Conservation (phyloP, 2,113 vertebrate genomes). For the Nothoprocta perdicaria region DNA sequence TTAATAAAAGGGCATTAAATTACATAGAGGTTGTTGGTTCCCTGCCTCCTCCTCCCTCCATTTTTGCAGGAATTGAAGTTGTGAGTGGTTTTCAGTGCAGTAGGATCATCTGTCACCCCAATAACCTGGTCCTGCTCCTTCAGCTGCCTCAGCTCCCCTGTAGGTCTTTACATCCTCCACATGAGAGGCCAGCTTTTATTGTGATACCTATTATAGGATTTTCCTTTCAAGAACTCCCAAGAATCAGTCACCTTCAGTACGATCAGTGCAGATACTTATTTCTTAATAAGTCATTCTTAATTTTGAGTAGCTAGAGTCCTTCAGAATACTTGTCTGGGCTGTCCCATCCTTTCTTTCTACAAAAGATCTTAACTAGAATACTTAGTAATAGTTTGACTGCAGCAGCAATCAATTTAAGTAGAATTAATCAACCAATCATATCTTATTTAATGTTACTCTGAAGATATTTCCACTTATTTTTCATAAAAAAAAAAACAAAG, state of each 20-base stretch:
- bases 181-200: background rate
- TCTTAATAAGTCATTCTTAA: background rate
- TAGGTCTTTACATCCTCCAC: background rate
- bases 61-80: background rate
- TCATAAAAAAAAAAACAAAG: background rate
- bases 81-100: background rate
- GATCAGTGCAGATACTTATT: background rate
- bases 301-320: background rate
- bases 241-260: background rate
- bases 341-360: background rate
- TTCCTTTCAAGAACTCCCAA: background rate
- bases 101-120: background rate
- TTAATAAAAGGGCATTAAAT: too few species aligned
- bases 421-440: background rate
- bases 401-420: background rate
- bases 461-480: background rate
- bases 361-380: background rate
- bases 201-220: background rate
- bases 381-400: background rate
- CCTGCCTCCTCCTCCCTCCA: too few species aligned
- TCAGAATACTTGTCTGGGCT: background rate
- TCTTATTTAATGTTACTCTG: background rate
- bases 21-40: too few species aligned
- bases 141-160: background rate
- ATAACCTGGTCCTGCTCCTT: background rate